Evolutionary conservation across 2,797 vertebrate species (phyloP).

Genomic region (Sebastolobus alascanus): DNA sequence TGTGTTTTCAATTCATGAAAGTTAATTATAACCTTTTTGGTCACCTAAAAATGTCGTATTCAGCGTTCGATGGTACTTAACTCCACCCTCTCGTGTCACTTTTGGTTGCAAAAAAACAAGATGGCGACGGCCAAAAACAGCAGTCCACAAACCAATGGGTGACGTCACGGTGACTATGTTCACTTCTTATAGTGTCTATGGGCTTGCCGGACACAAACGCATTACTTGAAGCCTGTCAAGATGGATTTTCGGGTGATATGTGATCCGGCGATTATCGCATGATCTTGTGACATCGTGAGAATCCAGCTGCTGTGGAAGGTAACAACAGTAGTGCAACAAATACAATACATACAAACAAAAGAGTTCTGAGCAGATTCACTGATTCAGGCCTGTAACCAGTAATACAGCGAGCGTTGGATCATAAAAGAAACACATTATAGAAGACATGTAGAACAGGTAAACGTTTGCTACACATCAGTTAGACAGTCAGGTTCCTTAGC

Average conservation of each 20-base stretch:
- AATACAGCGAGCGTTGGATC: neutral
- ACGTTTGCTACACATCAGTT: neutral
- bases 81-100: too few relatives aligned
- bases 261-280: neutral
- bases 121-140: too few relatives aligned
- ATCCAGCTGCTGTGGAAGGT: neutral
- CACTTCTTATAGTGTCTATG: too few relatives aligned
- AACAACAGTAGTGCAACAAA: neutral
- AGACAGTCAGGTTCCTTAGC: slow-evolving; percentile 1
- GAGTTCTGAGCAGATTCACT: neutral
- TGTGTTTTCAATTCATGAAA: too few relatives aligned
- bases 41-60: too few relatives aligned
- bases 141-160: too few relatives aligned
- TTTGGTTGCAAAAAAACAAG: too few relatives aligned
- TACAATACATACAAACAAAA: neutral
- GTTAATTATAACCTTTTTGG: too few relatives aligned
- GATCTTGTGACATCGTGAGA: neutral
- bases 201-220: neutral
- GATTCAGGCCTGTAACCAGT: neutral
- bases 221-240: neutral
- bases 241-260: neutral
- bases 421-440: neutral
- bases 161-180: too few relatives aligned
- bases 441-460: neutral
- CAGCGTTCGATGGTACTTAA: too few relatives aligned